Conservation (phyloP, 2,113 vertebrate species). For the Nannospalax galili region DNA sequence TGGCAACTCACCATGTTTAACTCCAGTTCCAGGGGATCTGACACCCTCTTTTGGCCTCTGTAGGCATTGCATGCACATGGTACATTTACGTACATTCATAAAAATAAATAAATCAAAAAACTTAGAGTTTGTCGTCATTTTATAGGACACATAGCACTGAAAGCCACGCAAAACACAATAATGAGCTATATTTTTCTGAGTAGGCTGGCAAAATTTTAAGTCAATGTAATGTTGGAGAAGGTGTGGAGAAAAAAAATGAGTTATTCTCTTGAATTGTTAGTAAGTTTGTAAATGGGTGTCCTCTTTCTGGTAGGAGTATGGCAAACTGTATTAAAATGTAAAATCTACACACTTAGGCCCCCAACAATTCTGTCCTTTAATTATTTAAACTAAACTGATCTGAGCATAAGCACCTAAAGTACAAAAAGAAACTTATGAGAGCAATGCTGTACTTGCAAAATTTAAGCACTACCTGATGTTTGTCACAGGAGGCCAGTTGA, state of each 20-base stretch:
- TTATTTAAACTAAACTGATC: slow-evolving; percentile 3
- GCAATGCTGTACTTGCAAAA: background rate
- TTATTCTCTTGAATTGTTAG: slow-evolving; percentile 9
- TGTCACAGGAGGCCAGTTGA: background rate
- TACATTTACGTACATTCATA: no score
- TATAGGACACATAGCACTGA: background rate
- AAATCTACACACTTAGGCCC: background rate
- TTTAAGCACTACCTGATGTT: slow-evolving; percentile 5
- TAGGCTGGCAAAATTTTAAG: background rate
- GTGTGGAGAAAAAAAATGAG: background rate
- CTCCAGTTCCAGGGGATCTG: no score
- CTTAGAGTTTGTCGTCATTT: background rate
- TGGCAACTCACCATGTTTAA: background rate
- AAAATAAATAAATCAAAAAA: no score
- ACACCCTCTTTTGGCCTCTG: no score
- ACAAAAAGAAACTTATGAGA: slow-evolving; percentile 38
- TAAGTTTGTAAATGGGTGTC: background rate
- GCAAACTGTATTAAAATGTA: slow-evolving; percentile 34
- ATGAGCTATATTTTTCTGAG: background rate
- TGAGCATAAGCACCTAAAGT: slow-evolving; percentile 16
- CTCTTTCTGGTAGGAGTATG: background rate
- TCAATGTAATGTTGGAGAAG: background rate
- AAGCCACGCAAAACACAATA: background rate
- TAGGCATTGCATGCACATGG: no score
- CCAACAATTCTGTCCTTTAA: slow-evolving; percentile 7